phyloP scores from a whole-genome alignment of 2,888 invertebrate species.

The Reticulitermes lucifugus region DNA sequence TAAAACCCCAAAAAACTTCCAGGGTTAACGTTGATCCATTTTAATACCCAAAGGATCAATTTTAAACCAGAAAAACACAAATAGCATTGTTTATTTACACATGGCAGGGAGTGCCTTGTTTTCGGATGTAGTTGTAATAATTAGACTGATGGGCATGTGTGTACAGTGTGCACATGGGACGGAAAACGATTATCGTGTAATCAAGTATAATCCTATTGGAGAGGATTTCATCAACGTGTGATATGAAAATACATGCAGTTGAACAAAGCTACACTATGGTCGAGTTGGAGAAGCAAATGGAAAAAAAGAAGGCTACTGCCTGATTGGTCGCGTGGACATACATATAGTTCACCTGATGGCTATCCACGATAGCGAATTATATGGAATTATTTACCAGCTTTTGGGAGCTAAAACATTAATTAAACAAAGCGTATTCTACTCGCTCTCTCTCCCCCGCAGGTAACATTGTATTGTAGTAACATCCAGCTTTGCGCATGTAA shows the following conservation, averaged over 20 bases:
- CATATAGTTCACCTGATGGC: slow-evolving; percentile 38
- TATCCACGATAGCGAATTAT: slow-evolving; percentile 43
- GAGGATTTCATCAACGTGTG: slow-evolving; percentile 47
- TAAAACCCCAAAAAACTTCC: neutral
- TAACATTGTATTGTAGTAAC: slow-evolving; percentile 39
- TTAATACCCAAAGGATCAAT: slow-evolving; percentile 36
- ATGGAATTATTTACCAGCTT: slow-evolving; percentile 51
- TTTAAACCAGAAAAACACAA: slow-evolving; percentile 42
- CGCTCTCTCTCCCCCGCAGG: neutral
- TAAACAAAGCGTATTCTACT: slow-evolving; percentile 44
- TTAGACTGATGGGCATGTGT: slow-evolving; percentile 31
- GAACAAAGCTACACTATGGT: slow-evolving; percentile 27
- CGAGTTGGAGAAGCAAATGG: slow-evolving; percentile 3
- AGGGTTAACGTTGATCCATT: slow-evolving; percentile 25
- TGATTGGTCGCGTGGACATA: slow-evolving; percentile 42
- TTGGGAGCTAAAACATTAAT: slow-evolving; percentile 51
- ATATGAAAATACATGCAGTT: slow-evolving; percentile 35
- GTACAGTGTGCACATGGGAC: slow-evolving; percentile 18
- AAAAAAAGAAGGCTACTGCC: slow-evolving; percentile 35
- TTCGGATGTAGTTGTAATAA: slow-evolving; percentile 37
- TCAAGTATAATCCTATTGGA: slow-evolving; percentile 44
- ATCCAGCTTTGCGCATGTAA: slow-evolving; percentile 46
- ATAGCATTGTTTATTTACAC: slow-evolving; percentile 36
- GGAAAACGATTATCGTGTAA: slow-evolving; percentile 39
- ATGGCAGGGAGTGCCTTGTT: slow-evolving; percentile 5